phyloP scores from a whole-genome alignment of 1,140 invertebrate species.

The Papilio polytes region DNA sequence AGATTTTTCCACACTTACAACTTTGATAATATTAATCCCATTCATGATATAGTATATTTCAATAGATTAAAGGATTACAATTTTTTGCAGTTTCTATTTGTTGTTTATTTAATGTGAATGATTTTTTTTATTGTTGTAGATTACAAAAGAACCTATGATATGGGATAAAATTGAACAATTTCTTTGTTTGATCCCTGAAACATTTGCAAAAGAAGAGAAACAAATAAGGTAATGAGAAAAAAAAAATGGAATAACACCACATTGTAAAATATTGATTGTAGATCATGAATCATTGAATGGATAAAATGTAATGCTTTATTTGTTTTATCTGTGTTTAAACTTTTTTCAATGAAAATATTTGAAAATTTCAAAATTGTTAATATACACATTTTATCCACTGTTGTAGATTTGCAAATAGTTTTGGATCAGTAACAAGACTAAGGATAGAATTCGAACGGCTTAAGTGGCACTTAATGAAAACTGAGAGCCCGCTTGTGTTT shows the following conservation, averaged over 20 bases:
- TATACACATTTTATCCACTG: constrained; percentile 51
- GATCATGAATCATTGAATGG: background rate
- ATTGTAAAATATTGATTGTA: background rate
- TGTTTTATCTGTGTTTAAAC: background rate
- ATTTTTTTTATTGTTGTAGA: constrained; percentile 50
- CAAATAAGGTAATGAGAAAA: constrained; percentile 84
- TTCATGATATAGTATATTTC: background rate
- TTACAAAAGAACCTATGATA: constrained; percentile 85
- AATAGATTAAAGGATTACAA: background rate
- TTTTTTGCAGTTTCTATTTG: background rate
- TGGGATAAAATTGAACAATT: constrained; percentile 92
- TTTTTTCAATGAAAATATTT: background rate
- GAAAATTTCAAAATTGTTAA: constrained; percentile 3
- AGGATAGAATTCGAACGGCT: constrained; percentile 88
- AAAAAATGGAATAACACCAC: background rate
- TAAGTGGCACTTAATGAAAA: constrained; percentile 86
- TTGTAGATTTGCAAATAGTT: constrained; percentile 88
- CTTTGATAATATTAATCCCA: background rate
- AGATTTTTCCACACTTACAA: background rate
- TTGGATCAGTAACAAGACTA: constrained; percentile 87
- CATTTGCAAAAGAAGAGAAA: constrained; percentile 86
- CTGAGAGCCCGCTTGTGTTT: constrained; percentile 95
- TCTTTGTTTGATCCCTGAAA: constrained; percentile 88
- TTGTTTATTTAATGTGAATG: background rate
- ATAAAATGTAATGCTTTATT: background rate